Evolutionary conservation across 2,113 vertebrate species (phyloP).

Genomic region (Otocyon megalotis): DNA sequence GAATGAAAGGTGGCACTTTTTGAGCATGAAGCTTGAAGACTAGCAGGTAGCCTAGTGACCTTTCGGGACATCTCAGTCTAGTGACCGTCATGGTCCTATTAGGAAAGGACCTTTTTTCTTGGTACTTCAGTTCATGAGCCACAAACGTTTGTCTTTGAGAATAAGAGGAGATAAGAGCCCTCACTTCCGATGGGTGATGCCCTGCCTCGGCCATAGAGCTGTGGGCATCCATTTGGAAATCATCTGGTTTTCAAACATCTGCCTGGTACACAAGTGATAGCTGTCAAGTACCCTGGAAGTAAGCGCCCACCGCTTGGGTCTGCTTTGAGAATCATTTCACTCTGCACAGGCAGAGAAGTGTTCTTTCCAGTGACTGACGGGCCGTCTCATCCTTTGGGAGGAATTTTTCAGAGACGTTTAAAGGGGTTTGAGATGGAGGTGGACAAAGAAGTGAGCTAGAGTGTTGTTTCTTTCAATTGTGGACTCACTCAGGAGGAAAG

Average conservation of each 20-base stretch:
- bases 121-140: not conserved
- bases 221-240: not conserved
- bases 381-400: not conserved
- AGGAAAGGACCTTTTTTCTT: not conserved
- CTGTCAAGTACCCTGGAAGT: not conserved
- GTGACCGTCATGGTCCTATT: not conserved
- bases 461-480: not conserved
- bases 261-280: not conserved
- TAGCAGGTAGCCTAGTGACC: not conserved
- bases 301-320: not conserved
- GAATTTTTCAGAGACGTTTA: slow-evolving; percentile 57
- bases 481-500: not conserved
- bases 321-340: slow-evolving; percentile 27
- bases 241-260: not conserved
- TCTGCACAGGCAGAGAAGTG: not conserved
- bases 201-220: not conserved
- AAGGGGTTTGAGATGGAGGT: slow-evolving; percentile 1
- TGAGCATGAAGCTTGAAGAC: not conserved
- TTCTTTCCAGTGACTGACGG: not conserved
- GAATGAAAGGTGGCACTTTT: not conserved
- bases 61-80: accelerated
- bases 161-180: not conserved
- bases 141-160: not conserved
- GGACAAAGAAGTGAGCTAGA: not conserved
- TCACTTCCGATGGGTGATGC: not conserved